Evolutionary conservation across 2,888 invertebrate species (phyloP).

Genomic region (Erynnis tages): DNA sequence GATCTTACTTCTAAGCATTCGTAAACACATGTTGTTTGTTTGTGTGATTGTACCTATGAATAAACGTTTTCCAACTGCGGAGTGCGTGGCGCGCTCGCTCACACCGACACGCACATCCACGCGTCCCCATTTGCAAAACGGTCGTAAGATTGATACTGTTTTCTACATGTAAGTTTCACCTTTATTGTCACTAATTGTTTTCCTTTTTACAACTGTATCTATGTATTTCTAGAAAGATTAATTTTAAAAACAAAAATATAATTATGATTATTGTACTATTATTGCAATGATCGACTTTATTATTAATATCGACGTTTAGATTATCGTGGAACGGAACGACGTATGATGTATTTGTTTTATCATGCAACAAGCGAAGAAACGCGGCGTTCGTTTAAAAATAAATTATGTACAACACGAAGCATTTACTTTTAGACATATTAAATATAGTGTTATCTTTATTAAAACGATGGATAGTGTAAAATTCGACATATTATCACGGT

Average conservation of each 20-base stretch:
- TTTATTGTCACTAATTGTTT: conserved; percentile 72
- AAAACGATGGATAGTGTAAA: conserved; percentile 56
- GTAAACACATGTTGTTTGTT: conserved; percentile 64
- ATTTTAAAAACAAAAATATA: conserved; percentile 65
- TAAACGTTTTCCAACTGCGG: conserved; percentile 43
- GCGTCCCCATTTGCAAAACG: conserved; percentile 41
- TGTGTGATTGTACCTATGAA: conserved; percentile 60
- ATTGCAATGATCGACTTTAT: conserved; percentile 69
- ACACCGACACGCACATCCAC: neutral
- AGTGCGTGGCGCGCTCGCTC: too few relatives aligned
- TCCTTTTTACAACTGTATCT: conserved; percentile 67
- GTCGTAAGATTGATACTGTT: conserved; percentile 39
- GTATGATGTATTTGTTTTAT: conserved; percentile 54
- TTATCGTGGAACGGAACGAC: conserved; percentile 64
- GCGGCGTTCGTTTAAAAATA: conserved; percentile 50
- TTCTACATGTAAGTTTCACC: conserved; percentile 69
- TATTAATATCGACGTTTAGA: conserved; percentile 67
- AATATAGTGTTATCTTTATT: conserved; percentile 74
- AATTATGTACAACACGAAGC: conserved; percentile 78
- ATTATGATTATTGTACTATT: conserved; percentile 73
- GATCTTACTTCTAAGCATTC: conserved; percentile 64
- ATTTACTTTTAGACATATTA: conserved; percentile 80
- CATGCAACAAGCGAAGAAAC: conserved; percentile 33
- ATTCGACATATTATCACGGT: conserved; percentile 54
- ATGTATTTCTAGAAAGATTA: conserved; percentile 72